Evolutionary conservation across 2,797 vertebrate species (phyloP).

Genomic region (Lacerta agilis): DNA sequence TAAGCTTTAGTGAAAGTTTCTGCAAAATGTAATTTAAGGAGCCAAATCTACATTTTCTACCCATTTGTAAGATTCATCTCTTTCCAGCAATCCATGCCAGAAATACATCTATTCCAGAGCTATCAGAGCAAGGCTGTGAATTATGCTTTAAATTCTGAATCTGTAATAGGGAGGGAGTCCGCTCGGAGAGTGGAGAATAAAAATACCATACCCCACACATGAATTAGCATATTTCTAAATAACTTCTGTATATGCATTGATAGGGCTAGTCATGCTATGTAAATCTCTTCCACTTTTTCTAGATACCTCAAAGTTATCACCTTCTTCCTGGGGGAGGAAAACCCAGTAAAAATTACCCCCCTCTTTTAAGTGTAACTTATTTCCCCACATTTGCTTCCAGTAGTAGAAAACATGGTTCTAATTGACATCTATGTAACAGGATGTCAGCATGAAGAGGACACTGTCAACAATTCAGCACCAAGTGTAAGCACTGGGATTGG

Average conservation of each 20-base stretch:
- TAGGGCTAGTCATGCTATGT: background rate
- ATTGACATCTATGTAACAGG: background rate
- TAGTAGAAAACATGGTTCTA: slow-evolving; percentile 3
- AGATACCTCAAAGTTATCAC: background rate
- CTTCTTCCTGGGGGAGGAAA: background rate
- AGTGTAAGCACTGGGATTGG: background rate
- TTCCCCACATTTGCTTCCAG: background rate
- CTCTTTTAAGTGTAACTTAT: background rate
- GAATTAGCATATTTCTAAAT: slow-evolving; percentile 32
- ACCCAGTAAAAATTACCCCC: background rate
- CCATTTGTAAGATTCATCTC: slow-evolving; percentile 32
- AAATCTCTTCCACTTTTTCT: slow-evolving; percentile 15
- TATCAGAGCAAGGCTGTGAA: slow-evolving; percentile 30
- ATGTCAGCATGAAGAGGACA: background rate
- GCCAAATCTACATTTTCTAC: slow-evolving; percentile 36
- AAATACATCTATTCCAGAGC: slow-evolving; percentile 34
- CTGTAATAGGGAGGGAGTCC: slow-evolving; percentile 12
- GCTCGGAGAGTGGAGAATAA: slow-evolving; percentile 26
- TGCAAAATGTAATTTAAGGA: slow-evolving; percentile 44
- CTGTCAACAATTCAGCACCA: background rate
- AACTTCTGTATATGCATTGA: background rate
- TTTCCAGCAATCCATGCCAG: slow-evolving; percentile 40
- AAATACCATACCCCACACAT: slow-evolving; percentile 21
- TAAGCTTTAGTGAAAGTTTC: slow-evolving; percentile 39
- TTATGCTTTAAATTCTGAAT: slow-evolving; percentile 25